phyloP scores from a whole-genome alignment of 2,113 vertebrate species.

The Heterotilapia buettikoferi region DNA sequence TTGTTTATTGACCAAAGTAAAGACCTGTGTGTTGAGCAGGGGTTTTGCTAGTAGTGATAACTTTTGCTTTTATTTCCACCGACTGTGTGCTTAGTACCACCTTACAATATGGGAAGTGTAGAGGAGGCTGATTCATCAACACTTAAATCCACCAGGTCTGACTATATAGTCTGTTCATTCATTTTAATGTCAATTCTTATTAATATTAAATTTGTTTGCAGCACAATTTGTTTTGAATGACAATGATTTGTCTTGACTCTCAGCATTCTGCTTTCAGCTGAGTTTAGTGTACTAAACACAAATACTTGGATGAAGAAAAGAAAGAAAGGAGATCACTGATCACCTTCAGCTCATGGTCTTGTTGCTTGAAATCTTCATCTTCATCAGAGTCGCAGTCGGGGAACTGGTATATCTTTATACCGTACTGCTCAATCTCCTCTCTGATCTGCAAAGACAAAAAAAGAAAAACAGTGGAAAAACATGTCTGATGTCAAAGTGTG shows the following conservation, averaged over 20 bases:
- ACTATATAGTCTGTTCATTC: neutral
- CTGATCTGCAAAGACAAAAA: conserved; percentile 77
- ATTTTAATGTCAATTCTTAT: neutral
- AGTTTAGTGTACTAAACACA: neutral
- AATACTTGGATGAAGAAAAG: neutral
- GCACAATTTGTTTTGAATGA: neutral
- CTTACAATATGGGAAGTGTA: neutral
- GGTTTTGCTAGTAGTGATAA: neutral
- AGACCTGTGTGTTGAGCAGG: neutral
- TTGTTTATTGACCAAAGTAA: neutral
- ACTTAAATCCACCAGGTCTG: neutral
- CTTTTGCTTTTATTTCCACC: neutral
- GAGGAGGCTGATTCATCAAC: neutral
- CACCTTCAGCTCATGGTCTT: conserved; percentile 93
- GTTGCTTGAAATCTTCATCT: conserved; percentile 95
- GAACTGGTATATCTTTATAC: conserved; percentile 96
- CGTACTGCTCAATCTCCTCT: conserved; percentile 88
- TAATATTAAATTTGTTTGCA: neutral
- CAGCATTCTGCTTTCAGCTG: neutral
- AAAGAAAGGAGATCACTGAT: neutral
- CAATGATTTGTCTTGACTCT: neutral
- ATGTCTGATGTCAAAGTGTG: neutral
- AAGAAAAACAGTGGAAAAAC: neutral
- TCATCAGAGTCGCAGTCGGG: conserved; percentile 96
- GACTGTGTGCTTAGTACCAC: neutral